Conservation (phyloP, 2,888 invertebrate species). For the Dynastes maya region DNA sequence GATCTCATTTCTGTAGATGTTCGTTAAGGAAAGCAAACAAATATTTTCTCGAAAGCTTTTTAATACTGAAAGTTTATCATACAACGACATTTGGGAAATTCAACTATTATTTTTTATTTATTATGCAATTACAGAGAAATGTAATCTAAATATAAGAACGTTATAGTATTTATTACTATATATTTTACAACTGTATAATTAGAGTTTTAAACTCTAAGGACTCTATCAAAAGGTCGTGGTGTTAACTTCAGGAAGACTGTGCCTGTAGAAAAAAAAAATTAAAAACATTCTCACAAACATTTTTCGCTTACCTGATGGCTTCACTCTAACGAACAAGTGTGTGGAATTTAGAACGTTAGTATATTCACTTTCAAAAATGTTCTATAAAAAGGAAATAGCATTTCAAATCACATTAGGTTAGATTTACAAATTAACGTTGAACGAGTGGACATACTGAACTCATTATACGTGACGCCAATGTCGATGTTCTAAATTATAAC, state of each 20-base stretch:
- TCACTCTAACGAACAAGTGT: conserved; percentile 72
- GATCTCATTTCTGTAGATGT: no score
- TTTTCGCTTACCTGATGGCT: conserved; percentile 71
- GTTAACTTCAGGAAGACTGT: conserved; percentile 40
- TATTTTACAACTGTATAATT: not conserved
- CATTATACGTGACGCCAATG: no score
- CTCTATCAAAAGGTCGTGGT: conserved; percentile 18
- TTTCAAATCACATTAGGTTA: not conserved
- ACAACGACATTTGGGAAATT: no score
- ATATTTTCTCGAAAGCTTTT: no score
- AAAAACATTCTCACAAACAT: no score
- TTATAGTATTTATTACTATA: not conserved
- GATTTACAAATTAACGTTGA: not conserved
- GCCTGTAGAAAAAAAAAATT: not conserved
- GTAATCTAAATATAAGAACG: no score
- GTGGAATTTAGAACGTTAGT: conserved; percentile 60
- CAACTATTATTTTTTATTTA: no score
- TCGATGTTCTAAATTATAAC: no score
- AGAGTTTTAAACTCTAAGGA: not conserved
- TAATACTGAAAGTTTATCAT: no score
- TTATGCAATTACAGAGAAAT: no score
- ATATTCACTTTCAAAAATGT: conserved; percentile 71
- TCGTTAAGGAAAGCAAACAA: no score
- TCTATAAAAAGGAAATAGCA: conserved; percentile 53
- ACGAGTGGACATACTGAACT: no score